Evolutionary conservation across 2,113 vertebrate species (phyloP), one percentile per base, ranked within the genome.

Genomic region (Pimephales promelas): DNA sequence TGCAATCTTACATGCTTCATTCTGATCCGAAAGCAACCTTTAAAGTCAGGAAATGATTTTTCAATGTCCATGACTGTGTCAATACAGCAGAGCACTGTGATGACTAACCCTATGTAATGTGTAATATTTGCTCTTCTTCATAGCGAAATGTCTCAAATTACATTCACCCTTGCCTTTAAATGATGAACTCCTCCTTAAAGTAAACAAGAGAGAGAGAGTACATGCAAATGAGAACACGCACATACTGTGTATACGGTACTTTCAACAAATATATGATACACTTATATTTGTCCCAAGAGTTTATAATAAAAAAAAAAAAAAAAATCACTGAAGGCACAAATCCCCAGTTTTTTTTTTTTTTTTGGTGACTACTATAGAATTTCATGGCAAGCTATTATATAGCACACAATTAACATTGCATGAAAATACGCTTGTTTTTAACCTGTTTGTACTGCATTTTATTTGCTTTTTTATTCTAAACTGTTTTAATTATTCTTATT

Each of bases 121-220:
- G 26, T 83, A 74, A 81, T 84, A 56, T 77, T 75, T 54, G 26
- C 73, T 74, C 47, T 79, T 14, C 45, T 36, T 10, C 11, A 79
- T 72, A 62, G 43, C 10, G 40, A 36, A 72, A 47, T 78, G 70
- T 56, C 57, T 74, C 47, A 85, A 85, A 83, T 59, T 59, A 47
- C 70, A 82, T 66, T 68, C 31, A 49, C 49, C 18, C 13, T 24
- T 47, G 57, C 34, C 26, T 84, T 84, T 70, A 75, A 82, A 43
- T 64, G 20, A 79, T 49, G 18, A 22, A 13, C 86, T 75, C 86
- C 79, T 83, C 86, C 80, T 83, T 85, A 85, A 83, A 83, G 80
- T 59, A 83, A 87, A 85, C 75, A 24, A 66, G 11, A 75, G 16
- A 20, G 61, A 24, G 13, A 49, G 11, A 59, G 31, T 22, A 76